Base-by-base conservation (phyloP, 92 coral and sea anemone species). In the Nematostella vectensis region DNA sequence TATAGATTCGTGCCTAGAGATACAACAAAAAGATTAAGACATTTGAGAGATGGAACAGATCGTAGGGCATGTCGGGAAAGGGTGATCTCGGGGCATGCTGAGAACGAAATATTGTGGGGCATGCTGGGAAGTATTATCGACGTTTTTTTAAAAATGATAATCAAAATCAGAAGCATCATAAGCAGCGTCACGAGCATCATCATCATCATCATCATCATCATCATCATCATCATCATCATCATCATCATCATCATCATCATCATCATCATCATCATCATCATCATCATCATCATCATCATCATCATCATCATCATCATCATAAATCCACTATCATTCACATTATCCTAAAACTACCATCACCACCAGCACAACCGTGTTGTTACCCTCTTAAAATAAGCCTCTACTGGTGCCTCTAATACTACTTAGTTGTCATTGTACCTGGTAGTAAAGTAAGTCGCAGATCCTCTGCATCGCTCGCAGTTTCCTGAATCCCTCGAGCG, bases 1-100 rank as follows among this genome's bases (percentile, higher is more conserved):
- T 78, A 66, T 86, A 86, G 53, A 86, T 78, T 68, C 82, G 66
- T 50, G 96, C 94, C 98, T 91, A 36, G 42, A 3, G 6, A 25
- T 22, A 25, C 17, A 53, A n/a, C 6, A 27, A 26, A n/a, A 2
- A 21, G 2, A 53, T 9, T 22, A 13, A 25, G 40, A 53, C 27
- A 24, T 0, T 18, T 16, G 3, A n/a, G n/a, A n/a, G n/a, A n/a
- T n/a, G n/a, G n/a, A n/a, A n/a, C n/a, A n/a, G n/a, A n/a, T n/a
- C n/a, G n/a, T n/a, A n/a, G n/a, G n/a, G n/a, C n/a, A n/a, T n/a
- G n/a, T n/a, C n/a, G n/a, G n/a, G n/a, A n/a, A n/a, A n/a, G n/a
- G n/a, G n/a, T n/a, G n/a, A n/a, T n/a, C n/a, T n/a, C n/a, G n/a
- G n/a, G n/a, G n/a, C n/a, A n/a, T n/a, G n/a, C n/a, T n/a, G n/a